These are phyloP conservation scores for Sarcophaga caerulescens DNA, from an alignment of 2,888 invertebrate species.

Conservation along the genomic window DNA sequence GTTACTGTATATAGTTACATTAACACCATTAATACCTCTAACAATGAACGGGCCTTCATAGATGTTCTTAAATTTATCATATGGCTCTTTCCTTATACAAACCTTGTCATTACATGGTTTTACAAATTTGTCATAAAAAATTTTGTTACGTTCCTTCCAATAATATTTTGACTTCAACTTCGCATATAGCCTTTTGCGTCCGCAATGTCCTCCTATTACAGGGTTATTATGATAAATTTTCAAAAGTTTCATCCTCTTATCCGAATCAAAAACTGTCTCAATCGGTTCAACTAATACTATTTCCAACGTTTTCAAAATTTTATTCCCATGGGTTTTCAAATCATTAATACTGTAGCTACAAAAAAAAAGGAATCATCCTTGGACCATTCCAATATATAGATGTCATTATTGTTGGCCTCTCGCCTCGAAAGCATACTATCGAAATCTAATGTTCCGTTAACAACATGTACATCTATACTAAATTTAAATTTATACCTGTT, in stretches of 20 bases:
- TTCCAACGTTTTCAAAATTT: conserved; percentile 20
- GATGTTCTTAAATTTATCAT: background rate
- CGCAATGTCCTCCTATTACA: conserved; percentile 41
- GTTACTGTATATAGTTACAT: too few relatives aligned
- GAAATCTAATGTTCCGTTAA: conserved; percentile 43
- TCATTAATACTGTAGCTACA: conserved; percentile 2
- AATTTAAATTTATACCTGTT: conserved; percentile 28
- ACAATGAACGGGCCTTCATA: background rate
- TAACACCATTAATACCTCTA: background rate
- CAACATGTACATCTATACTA: conserved; percentile 8
- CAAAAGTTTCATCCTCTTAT: conserved; percentile 52
- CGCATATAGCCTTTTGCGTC: conserved; percentile 13
- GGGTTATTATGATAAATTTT: conserved; percentile 25
- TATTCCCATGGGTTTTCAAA: conserved; percentile 20
- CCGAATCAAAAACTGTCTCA: conserved; percentile 20
- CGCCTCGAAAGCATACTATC: conserved; percentile 39
- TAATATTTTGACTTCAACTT: conserved; percentile 59
- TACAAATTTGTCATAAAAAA: conserved; percentile 3
- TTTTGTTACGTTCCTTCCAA: conserved; percentile 45
- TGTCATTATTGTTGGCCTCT: conserved; percentile 3
- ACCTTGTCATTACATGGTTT: conserved; percentile 13
- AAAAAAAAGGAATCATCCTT: conserved; percentile 36
- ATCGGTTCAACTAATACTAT: conserved; percentile 29
- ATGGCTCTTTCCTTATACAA: background rate
- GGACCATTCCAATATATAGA: conserved; percentile 33